These are phyloP conservation scores for Aleadryas rufinucha DNA, from an alignment of 2,113 vertebrate genomes.

Conservation along the genomic window DNA sequence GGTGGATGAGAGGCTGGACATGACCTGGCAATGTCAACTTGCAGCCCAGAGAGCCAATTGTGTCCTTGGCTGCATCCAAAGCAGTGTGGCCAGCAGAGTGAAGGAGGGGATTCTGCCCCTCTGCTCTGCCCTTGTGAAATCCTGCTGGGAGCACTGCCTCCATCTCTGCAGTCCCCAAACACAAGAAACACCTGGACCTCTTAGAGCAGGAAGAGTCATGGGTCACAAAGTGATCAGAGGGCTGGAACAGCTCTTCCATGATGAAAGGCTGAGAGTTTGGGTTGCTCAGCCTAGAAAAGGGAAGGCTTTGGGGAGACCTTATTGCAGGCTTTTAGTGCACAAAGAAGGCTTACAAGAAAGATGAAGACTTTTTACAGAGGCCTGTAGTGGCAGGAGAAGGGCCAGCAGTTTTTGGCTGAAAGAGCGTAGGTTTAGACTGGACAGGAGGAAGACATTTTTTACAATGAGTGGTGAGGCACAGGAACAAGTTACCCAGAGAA, in stretches of 20 bases:
- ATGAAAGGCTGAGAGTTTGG: neutral
- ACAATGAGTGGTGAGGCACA: neutral
- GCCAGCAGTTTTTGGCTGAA: neutral
- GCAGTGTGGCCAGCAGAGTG: neutral
- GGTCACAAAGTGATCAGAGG: neutral
- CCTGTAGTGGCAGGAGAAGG: neutral
- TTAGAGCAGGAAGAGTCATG: neutral
- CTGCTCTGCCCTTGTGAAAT: neutral
- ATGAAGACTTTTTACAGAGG: neutral
- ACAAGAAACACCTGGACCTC: neutral
- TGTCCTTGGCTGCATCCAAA: neutral
- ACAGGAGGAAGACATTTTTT: neutral
- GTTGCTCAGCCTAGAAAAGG: too few species aligned
- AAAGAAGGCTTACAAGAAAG: neutral
- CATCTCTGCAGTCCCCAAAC: neutral
- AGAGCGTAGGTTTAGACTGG: neutral
- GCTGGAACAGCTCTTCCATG: too few species aligned
- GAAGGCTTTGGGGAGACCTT: neutral
- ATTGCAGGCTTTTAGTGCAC: neutral
- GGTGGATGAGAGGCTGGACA: neutral
- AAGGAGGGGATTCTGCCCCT: neutral
- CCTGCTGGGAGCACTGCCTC: neutral
- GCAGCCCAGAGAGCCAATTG: neutral
- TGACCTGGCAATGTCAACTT: accelerated
- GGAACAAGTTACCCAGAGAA: neutral